Evolutionary conservation across 1,140 invertebrate genomes (phyloP).

Genomic region (Drosophila kikkawai): DNA sequence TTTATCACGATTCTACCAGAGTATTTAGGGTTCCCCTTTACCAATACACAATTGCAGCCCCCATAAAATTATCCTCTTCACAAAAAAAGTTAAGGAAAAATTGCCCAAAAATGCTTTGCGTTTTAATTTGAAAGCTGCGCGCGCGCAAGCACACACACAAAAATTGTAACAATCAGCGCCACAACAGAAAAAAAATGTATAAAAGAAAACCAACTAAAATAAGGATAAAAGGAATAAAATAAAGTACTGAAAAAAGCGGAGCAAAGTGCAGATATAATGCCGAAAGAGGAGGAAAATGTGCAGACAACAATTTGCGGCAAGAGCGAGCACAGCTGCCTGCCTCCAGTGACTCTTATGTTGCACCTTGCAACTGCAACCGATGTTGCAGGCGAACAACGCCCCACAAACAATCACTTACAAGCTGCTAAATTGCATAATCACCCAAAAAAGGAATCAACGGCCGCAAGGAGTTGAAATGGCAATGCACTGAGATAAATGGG

Average conservation of each 20-base stretch:
- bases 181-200: conserved; percentile 13
- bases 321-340: conserved; percentile 61
- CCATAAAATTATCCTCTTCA: conserved; percentile 8
- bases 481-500: conserved; percentile 2
- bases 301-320: conserved; percentile 65
- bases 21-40: background rate
- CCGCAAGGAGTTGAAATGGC: conserved; percentile 39
- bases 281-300: conserved; percentile 62
- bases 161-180: conserved; percentile 81
- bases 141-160: conserved; percentile 58
- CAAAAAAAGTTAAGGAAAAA: conserved; percentile 20
- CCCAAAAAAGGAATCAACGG: conserved; percentile 72
- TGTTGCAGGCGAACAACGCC: conserved; percentile 62
- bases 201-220: conserved; percentile 7
- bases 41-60: background rate
- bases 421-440: conserved; percentile 84
- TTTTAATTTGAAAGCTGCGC: conserved; percentile 61
- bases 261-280: conserved; percentile 51
- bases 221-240: conserved; percentile 52
- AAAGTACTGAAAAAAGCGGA: conserved; percentile 50
- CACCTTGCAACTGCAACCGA: conserved; percentile 64
- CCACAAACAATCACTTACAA: conserved; percentile 84
- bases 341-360: conserved; percentile 54
- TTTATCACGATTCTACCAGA: background rate
- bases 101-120: conserved; percentile 46